Conservation (phyloP, 92 coral and sea anemone genomes). For the Zoanthus solanderi region DNA sequence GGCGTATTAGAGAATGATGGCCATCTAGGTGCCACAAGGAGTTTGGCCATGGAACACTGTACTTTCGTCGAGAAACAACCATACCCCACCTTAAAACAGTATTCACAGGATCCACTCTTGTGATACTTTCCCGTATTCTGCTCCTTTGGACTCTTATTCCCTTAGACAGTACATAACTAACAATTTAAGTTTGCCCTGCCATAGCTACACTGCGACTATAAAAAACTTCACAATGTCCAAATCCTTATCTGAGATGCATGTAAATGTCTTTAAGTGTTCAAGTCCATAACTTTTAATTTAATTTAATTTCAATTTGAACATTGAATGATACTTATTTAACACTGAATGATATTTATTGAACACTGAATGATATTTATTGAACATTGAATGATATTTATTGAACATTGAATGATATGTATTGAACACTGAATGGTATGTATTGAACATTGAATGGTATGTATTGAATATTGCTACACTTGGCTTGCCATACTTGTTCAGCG, state of each 20-base stretch:
- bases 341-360: too few relatives aligned
- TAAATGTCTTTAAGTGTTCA: slow-evolving; percentile 2
- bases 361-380: too few relatives aligned
- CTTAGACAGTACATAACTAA: slow-evolving; percentile 6
- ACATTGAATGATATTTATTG: too few relatives aligned
- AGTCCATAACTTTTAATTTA: slow-evolving; percentile 12
- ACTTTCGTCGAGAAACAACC: neutral
- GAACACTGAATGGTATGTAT: too few relatives aligned
- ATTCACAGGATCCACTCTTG: slow-evolving; percentile 2
- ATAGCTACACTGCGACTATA: slow-evolving; percentile 17
- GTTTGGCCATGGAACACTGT: neutral
- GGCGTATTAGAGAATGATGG: neutral
- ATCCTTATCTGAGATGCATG: slow-evolving; percentile 20
- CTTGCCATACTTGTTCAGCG: too few relatives aligned
- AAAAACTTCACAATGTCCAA: slow-evolving; percentile 5
- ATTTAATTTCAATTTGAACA: too few relatives aligned
- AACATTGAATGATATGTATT: too few relatives aligned
- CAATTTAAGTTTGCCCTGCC: slow-evolving; percentile 4
- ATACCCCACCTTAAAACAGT: neutral
- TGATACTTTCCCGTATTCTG: slow-evolving; percentile 1
- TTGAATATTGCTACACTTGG: too few relatives aligned
- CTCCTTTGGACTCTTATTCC: slow-evolving; percentile 14
- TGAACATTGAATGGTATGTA: too few relatives aligned
- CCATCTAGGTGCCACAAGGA: neutral
- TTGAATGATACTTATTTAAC: too few relatives aligned